Evolutionary conservation across 2,888 invertebrate genomes (phyloP).

Genomic region (Acrobasis consociella): DNA sequence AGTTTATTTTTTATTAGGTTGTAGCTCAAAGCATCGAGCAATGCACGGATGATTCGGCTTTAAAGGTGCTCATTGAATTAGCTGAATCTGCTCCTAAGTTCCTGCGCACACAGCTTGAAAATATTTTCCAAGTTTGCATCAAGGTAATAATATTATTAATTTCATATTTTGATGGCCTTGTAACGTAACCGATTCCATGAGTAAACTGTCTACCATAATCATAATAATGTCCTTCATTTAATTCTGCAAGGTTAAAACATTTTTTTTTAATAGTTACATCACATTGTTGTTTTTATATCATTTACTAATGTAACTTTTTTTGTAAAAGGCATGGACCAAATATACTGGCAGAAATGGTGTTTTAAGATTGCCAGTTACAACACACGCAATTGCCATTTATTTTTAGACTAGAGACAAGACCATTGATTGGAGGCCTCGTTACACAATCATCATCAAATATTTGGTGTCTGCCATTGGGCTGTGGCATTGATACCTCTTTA

Average conservation of each 20-base stretch:
- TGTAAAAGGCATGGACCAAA: no score
- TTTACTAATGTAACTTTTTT: no score
- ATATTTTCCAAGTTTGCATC: slow-evolving; percentile 94
- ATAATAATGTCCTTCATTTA: background rate
- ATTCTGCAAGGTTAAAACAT: background rate
- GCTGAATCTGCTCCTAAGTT: slow-evolving; percentile 97
- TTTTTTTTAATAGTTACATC: background rate
- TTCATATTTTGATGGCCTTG: background rate
- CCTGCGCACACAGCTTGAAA: slow-evolving; percentile 92
- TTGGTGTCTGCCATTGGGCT: no score
- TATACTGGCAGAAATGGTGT: no score
- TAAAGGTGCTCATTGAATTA: slow-evolving; percentile 97
- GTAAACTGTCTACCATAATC: background rate
- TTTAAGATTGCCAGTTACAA: no score
- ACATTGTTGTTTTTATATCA: background rate
- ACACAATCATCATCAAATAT: no score
- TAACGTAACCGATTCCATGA: background rate
- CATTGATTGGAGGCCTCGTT: no score
- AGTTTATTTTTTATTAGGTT: slow-evolving; percentile 66
- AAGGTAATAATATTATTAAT: slow-evolving; percentile 77
- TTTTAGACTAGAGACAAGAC: no score
- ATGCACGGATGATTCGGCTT: slow-evolving; percentile 93
- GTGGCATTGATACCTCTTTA: no score
- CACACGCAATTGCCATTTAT: no score
- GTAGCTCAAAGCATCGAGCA: slow-evolving; percentile 92